Evolutionary conservation across 1,140 invertebrate species (phyloP).

Genomic region (Ericerus pela): DNA sequence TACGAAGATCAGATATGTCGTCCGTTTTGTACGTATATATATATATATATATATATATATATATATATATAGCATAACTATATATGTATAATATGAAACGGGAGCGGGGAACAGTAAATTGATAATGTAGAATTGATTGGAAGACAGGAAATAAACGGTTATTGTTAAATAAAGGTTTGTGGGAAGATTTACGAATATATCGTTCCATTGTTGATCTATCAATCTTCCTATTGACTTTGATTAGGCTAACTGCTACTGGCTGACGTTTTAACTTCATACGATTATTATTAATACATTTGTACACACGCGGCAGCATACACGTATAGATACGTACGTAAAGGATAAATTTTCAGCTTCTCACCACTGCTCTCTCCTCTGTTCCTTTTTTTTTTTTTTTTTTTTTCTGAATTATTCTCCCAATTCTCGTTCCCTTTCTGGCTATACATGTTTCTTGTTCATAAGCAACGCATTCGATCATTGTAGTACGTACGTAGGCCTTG

Average conservation of each 20-base stretch:
- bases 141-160: constrained; percentile 9
- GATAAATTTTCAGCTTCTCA: background rate
- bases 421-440: too few relatives aligned
- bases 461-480: too few relatives aligned
- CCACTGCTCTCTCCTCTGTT: background rate
- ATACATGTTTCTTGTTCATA: too few relatives aligned
- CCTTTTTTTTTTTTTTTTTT: too few relatives aligned
- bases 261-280: background rate
- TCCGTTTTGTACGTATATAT: too few relatives aligned
- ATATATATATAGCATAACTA: too few relatives aligned
- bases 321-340: too few relatives aligned
- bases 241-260: constrained; percentile 10
- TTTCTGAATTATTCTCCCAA: too few relatives aligned
- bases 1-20: constrained; percentile 8
- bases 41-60: too few relatives aligned
- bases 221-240: constrained; percentile 12
- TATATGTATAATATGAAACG: too few relatives aligned
- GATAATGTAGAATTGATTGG: constrained; percentile 12
- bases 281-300: constrained; percentile 4
- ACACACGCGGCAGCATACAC: too few relatives aligned
- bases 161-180: constrained; percentile 11
- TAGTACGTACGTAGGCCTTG: too few relatives aligned
- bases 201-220: constrained; percentile 12
- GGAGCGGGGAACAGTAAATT: constrained; percentile 3
- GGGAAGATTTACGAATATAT: constrained; percentile 6